Evolutionary conservation across 2,888 invertebrate species (phyloP).

Genomic region (Cheilosia variabilis): DNA sequence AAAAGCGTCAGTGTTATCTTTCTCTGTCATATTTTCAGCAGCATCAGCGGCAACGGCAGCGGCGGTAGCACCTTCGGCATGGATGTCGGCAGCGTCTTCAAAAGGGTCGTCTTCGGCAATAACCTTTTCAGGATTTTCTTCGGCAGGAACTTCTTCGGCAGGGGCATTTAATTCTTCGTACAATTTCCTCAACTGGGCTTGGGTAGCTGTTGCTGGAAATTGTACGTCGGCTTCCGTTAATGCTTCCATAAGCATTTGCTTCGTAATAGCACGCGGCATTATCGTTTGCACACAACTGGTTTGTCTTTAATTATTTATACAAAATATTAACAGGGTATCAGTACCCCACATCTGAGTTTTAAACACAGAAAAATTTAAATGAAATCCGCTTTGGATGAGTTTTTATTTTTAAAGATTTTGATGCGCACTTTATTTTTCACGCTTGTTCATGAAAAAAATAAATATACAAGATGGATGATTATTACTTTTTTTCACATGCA

Average conservation of each 20-base stretch:
- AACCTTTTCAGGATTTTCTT: not conserved
- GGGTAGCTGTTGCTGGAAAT: slow-evolving; percentile 2
- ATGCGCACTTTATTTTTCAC: too few relatives aligned
- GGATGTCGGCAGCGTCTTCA: not conserved
- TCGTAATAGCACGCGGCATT: not conserved
- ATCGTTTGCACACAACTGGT: not conserved
- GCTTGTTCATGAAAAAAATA: too few relatives aligned
- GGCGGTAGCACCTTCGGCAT: not conserved
- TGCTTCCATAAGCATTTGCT: not conserved
- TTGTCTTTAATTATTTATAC: not conserved
- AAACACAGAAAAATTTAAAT: too few relatives aligned
- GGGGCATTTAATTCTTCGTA: not conserved
- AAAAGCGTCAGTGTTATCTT: not conserved
- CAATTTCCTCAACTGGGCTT: not conserved
- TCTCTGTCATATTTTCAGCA: not conserved
- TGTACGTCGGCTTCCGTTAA: not conserved
- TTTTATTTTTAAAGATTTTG: too few relatives aligned
- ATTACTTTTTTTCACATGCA: too few relatives aligned
- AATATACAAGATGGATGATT: too few relatives aligned
- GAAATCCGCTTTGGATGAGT: too few relatives aligned
- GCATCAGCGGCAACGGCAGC: not conserved
- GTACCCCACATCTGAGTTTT: not conserved
- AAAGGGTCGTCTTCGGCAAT: not conserved
- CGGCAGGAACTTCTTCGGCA: not conserved
- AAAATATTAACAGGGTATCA: not conserved